These are phyloP conservation scores for Enteromius trimaculatus DNA, from an alignment of 2,797 vertebrate species.

Conservation along the genomic window DNA sequence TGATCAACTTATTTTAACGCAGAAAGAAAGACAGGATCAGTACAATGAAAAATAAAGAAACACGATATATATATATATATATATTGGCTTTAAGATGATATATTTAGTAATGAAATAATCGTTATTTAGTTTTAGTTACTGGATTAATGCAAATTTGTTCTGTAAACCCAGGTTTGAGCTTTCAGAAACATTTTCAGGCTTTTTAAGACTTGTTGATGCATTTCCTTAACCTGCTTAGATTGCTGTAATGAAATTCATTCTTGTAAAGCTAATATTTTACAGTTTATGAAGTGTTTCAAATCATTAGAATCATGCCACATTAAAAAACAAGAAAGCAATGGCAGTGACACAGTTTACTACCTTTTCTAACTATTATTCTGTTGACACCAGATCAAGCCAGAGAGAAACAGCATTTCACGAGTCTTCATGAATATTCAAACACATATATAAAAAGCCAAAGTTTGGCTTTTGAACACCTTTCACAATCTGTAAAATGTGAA, in stretches of 20 bases:
- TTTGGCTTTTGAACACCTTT: slow-evolving; percentile 24
- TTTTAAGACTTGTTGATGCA: slow-evolving; percentile 13
- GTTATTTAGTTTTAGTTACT: neutral
- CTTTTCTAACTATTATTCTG: neutral
- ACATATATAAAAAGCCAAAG: neutral
- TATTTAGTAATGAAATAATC: neutral
- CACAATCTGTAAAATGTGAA: neutral
- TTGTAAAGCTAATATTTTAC: neutral
- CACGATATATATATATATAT: neutral
- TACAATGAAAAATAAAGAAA: neutral
- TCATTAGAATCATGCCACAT: neutral
- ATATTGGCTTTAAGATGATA: neutral
- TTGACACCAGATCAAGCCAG: neutral
- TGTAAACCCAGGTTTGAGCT: neutral
- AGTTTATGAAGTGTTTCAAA: neutral
- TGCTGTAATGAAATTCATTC: neutral
- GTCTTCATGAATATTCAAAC: neutral
- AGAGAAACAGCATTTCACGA: neutral
- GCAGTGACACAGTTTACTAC: neutral
- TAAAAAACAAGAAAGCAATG: neutral
- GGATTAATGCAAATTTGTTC: neutral
- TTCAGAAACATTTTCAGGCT: neutral
- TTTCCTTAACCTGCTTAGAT: neutral
- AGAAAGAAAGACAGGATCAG: neutral
- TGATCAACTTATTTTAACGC: slow-evolving; percentile 1